Evolutionary conservation across 2,888 invertebrate genomes (phyloP).

Genomic region (Mystacides longicornis): DNA sequence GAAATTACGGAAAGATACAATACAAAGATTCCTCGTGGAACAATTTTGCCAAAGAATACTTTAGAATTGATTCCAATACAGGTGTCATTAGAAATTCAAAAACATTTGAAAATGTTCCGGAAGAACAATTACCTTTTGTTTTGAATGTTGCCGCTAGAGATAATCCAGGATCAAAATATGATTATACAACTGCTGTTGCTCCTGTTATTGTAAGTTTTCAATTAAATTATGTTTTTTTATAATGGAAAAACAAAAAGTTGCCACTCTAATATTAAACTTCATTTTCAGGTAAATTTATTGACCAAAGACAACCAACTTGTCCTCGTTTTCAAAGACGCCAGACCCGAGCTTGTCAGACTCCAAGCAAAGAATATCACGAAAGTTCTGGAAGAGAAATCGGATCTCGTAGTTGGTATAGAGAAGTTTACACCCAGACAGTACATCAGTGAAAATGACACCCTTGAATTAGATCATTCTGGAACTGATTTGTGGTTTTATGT

Average conservation of each 20-base stretch:
- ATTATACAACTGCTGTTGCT: conserved; percentile 56
- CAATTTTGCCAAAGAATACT: conserved; percentile 54
- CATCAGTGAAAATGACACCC: conserved; percentile 65
- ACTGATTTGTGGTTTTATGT: conserved; percentile 86
- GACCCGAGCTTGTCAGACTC: conserved; percentile 59
- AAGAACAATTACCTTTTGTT: conserved; percentile 61
- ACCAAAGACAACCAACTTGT: conserved; percentile 70
- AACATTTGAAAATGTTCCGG: conserved; percentile 60
- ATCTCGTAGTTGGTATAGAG: conserved; percentile 73
- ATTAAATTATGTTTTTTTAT: no score
- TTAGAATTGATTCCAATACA: conserved; percentile 63
- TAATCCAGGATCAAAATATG: conserved; percentile 57
- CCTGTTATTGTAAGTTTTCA: conserved; percentile 54
- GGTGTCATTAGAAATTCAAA: conserved; percentile 71
- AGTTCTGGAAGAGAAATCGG: conserved; percentile 64
- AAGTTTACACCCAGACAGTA: conserved; percentile 72
- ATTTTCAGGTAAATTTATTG: conserved; percentile 64
- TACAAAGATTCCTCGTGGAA: conserved; percentile 54
- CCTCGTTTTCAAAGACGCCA: conserved; percentile 65
- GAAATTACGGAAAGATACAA: conserved; percentile 70
- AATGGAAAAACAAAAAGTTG: no score
- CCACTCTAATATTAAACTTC: conserved; percentile 7
- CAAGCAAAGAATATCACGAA: conserved; percentile 46
- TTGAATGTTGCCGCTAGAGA: conserved; percentile 68
- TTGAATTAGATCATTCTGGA: conserved; percentile 61